These are phyloP conservation scores for Chrysomallon squamiferum DNA, from an alignment of 1,140 invertebrate species.

Conservation along the genomic window DNA sequence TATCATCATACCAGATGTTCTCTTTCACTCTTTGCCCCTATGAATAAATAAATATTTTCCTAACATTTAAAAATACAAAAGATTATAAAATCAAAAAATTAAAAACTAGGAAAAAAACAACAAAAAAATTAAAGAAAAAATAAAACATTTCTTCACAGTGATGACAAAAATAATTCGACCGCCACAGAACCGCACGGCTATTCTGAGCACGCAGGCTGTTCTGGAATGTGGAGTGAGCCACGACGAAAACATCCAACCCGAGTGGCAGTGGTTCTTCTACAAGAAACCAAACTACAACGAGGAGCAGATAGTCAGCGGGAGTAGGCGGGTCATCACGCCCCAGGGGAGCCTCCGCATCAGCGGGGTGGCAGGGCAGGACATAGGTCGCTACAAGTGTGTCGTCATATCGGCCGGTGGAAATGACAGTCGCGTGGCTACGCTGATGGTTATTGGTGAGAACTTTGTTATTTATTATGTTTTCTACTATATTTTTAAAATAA, in stretches of 20 bases:
- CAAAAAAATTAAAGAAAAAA: too few species aligned
- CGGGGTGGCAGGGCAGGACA: constrained; percentile 65
- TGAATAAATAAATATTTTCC: too few species aligned
- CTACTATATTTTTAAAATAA: too few species aligned
- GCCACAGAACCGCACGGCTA: constrained; percentile 85
- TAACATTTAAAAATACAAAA: too few species aligned
- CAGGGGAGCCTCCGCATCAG: constrained; percentile 65
- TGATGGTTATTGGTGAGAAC: constrained; percentile 56
- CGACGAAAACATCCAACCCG: constrained; percentile 87
- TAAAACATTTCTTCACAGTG: too few species aligned
- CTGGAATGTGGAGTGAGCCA: constrained; percentile 93
- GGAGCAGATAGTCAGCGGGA: constrained; percentile 15
- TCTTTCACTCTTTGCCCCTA: too few species aligned
- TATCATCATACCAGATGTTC: too few species aligned
- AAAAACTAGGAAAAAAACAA: too few species aligned
- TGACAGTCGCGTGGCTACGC: constrained; percentile 79
- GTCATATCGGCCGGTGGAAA: constrained; percentile 89
- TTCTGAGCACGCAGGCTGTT: constrained; percentile 87
- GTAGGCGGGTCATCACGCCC: constrained; percentile 35
- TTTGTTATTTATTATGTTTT: too few species aligned
- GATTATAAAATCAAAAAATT: too few species aligned
- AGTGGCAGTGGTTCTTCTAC: constrained; percentile 81
- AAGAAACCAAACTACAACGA: constrained; percentile 6
- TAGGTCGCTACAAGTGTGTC: constrained; percentile 67
- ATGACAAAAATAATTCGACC: constrained; percentile 91